These are phyloP conservation scores for Rhagium mordax DNA, from an alignment of 2,888 invertebrate genomes.

Conservation along the genomic window DNA sequence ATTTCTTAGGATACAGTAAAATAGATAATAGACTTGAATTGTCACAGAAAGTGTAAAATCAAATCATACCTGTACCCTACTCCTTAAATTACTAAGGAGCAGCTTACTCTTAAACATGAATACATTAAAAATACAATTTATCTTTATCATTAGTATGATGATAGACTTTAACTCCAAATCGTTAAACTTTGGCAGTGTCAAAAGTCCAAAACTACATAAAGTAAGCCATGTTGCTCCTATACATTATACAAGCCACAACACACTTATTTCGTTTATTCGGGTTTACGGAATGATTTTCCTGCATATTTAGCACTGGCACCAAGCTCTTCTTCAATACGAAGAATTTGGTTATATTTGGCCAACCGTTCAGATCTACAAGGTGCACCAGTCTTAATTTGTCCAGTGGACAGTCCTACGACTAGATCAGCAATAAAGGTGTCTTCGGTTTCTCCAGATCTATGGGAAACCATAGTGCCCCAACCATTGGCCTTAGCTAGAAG, in stretches of 20 bases:
- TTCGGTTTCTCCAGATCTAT: constrained; percentile 97
- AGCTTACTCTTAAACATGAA: constrained; percentile 20
- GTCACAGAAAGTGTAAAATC: not conserved
- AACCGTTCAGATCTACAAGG: constrained; percentile 98
- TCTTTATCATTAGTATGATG: not conserved
- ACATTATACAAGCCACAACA: constrained; percentile 12
- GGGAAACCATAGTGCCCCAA: constrained; percentile 99
- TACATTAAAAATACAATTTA: constrained; percentile 5
- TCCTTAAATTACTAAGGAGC: constrained; percentile 17
- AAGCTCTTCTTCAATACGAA: constrained; percentile 98
- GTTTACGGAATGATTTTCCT: constrained; percentile 95
- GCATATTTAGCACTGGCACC: constrained; percentile 94
- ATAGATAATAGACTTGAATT: constrained; percentile 19
- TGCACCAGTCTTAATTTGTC: constrained; percentile 99
- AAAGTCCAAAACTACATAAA: constrained; percentile 16
- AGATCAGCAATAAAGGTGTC: constrained; percentile 99
- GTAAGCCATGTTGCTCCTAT: constrained; percentile 20
- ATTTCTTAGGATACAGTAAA: constrained; percentile 23
- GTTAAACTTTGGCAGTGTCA: not conserved
- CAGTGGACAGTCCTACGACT: constrained; percentile 98
- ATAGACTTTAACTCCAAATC: not conserved
- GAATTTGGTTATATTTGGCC: constrained; percentile 99
- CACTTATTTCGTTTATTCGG: constrained; percentile 67
- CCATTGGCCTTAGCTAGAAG: constrained; percentile 88
- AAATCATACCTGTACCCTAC: not conserved